phyloP scores from a whole-genome alignment of 1,140 invertebrate species.

The Leguminivora glycinivorella region DNA sequence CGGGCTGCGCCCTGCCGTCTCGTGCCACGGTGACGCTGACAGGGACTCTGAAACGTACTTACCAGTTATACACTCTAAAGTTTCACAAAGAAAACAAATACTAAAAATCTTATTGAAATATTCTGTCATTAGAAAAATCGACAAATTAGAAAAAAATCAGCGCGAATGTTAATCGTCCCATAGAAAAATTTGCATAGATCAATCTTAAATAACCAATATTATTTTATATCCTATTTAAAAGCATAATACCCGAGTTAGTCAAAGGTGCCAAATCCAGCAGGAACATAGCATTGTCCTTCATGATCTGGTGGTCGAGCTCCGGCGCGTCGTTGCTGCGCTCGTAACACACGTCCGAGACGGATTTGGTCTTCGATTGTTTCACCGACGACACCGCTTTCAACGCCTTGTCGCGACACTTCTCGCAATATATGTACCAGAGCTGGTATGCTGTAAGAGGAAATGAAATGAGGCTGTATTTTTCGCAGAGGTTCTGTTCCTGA shows the following conservation, averaged over 20 bases:
- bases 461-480: constrained; percentile 10
- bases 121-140: no score
- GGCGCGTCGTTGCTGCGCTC: constrained; percentile 50
- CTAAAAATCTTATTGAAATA: constrained; percentile 13
- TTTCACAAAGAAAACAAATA: neutral
- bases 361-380: constrained; percentile 48
- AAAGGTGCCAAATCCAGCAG: constrained; percentile 92
- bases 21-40: constrained; percentile 45
- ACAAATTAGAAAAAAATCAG: no score
- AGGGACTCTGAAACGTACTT: constrained; percentile 44
- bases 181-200: no score
- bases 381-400: constrained; percentile 44
- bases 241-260: constrained; percentile 72
- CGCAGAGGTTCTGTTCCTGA: no score
- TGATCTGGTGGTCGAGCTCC: constrained; percentile 86
- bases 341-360: constrained; percentile 48
- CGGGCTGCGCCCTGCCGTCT: constrained; percentile 47
- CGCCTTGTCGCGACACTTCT: constrained; percentile 89
- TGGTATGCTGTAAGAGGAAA: constrained; percentile 80
- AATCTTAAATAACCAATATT: no score
- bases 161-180: no score
- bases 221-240: no score
- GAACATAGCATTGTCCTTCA: constrained; percentile 97
- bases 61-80: neutral
- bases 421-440: constrained; percentile 96